Evolutionary conservation across 2,113 vertebrate species (phyloP), one percentile per base, ranked within the genome.

Genomic region (Albula goreensis): DNA sequence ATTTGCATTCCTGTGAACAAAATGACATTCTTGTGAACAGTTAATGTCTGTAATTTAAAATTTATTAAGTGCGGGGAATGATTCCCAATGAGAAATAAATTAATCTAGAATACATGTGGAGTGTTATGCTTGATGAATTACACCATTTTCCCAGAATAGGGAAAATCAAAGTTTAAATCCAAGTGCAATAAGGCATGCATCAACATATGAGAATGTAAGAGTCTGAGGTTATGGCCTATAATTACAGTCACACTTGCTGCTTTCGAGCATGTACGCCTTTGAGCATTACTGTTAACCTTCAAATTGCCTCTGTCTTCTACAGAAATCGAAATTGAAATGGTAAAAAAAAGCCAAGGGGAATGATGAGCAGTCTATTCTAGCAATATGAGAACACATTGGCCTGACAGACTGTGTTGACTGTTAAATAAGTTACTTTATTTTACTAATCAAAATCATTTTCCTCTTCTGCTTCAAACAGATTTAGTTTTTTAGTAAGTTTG

Each of bases 211-310:
- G 84, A 91, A 12, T 53, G 51, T 83, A 70, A 83, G 13, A 83
- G 57, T 83, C 15, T 66, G 3, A 57, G 51, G 51, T 53, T 41
- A 53, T 17, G 56, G 15, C 12, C 83, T 56, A 25, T 74, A 85
- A 85, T 85, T 84, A 87, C 15, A 78, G 60, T 63, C 8, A 31
- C 12, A 1, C 81, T 56, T 9, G 53, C 12, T 6, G 53, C 53
- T 56, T 12, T 56, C 53, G 7, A 56, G 31, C 31, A 41, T 41
- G 31, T 41, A 41, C 31, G 31, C 82, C 81, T 74, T 90, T 83
- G 85, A 80, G 81, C 81, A 82, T 89, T 87, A 85, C 74, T 22
- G 82, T 81, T 89, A 86, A 91, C 89, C 88, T 90, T 89, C 85
- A 90, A 88, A 89, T 85, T 82, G 83, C 88, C 88, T 88, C 86